Evolutionary conservation across 2,888 invertebrate species (phyloP).

Genomic region (Amaurobius ferox): DNA sequence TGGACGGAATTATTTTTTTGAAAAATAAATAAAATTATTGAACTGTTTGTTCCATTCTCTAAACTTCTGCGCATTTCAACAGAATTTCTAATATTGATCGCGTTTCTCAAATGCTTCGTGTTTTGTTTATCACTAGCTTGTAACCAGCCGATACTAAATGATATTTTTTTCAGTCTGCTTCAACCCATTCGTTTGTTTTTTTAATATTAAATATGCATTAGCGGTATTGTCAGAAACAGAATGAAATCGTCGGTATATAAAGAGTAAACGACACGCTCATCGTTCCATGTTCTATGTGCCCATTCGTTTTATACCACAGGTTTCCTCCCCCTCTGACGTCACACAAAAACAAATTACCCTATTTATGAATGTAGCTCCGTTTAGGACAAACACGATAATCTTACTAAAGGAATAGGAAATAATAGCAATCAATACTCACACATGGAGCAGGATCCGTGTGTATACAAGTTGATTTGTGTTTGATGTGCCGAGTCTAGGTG

Average conservation of each 20-base stretch:
- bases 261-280: no score
- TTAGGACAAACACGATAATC: background rate
- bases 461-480: constrained; percentile 53
- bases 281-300: background rate
- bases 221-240: background rate
- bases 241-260: no score
- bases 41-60: no score
- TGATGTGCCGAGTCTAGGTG: constrained; percentile 36
- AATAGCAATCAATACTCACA: constrained; percentile 65
- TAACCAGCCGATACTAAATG: no score
- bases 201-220: background rate
- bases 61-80: no score
- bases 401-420: constrained; percentile 3
- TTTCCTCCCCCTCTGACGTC: background rate
- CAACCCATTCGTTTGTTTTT: background rate
- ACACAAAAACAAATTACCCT: background rate
- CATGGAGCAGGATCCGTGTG: constrained; percentile 41
- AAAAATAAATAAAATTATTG: no score
- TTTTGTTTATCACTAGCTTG: no score
- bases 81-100: no score
- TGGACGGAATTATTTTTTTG: no score
- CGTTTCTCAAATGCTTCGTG: no score
- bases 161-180: no score
- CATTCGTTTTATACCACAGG: background rate
- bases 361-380: background rate